A percentile compares a stretch with the other conserved stretches of the same genome.
These are phyloP conservation scores for Cheilosia soror DNA, from an alignment of 2,888 invertebrate species.

Conservation along the genomic window DNA sequence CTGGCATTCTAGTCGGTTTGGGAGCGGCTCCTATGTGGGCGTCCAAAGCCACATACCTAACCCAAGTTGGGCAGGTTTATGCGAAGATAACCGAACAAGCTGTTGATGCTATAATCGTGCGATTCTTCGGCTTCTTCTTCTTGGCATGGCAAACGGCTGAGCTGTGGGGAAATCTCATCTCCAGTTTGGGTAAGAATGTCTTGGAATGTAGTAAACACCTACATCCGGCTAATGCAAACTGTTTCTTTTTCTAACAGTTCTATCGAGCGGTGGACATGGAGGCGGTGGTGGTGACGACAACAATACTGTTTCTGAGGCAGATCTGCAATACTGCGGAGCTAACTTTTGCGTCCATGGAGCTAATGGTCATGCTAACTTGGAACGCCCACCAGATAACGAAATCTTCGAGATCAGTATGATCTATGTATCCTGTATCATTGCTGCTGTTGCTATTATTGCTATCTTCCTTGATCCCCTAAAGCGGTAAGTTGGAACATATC, in stretches of 20 bases:
- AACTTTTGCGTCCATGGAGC: constrained; percentile 91
- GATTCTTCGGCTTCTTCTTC: constrained; percentile 99
- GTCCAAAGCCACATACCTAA: constrained; percentile 98
- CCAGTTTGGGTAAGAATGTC: constrained; percentile 87
- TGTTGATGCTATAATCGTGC: constrained; percentile 95
- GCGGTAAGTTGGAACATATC: constrained; percentile 85
- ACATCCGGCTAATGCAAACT: constrained; percentile 11
- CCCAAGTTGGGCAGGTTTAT: constrained; percentile 96
- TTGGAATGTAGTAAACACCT: neutral
- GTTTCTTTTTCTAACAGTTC: constrained; percentile 81
- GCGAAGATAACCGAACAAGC: constrained; percentile 94
- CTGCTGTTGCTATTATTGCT: constrained; percentile 94
- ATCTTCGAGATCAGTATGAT: constrained; percentile 95
- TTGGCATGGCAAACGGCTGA: constrained; percentile 98
- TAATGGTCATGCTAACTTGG: constrained; percentile 89
- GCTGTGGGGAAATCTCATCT: constrained; percentile 97
- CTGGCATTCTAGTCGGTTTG: constrained; percentile 96
- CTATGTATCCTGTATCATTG: constrained; percentile 93
- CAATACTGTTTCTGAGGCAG: constrained; percentile 83
- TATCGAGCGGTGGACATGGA: constrained; percentile 90
- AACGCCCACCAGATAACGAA: constrained; percentile 92
- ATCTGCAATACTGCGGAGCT: constrained; percentile 89
- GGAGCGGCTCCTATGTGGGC: constrained; percentile 99
- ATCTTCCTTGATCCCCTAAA: constrained; percentile 95
- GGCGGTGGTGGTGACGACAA: constrained; percentile 83